Evolutionary conservation across 1,140 invertebrate genomes (phyloP), one percentile per base, ranked within the genome.

Genomic region (Drosophila sp.): DNA sequence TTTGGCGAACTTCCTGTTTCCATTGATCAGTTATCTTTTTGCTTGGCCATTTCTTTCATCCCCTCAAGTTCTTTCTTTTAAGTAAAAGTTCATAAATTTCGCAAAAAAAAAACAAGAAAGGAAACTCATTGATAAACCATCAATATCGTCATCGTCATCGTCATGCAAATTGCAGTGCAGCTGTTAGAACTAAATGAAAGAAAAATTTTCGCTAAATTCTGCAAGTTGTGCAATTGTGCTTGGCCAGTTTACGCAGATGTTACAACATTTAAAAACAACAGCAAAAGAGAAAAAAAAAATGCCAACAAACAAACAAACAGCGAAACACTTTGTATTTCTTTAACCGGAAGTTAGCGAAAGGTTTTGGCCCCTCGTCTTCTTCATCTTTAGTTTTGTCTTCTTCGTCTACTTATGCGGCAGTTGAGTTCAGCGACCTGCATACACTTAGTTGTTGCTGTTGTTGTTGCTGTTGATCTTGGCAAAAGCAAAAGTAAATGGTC

Each of bases 261-360:
- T 87, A 79, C 83, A 87, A 83, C 86, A 50, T 27, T 50, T 50
- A 41, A 41, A 60, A 41, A 17, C 17, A 17, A 17, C 17, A 17
- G 17, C 17, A 17, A 17, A 17, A 17, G 17, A 17, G 17, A 17
- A 17, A 17, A 17, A 17, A 17, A 17, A 17, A 17, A 17, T 17
- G 17, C 17, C 17, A 17, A 17, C n/a, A 38, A 50, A 50, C 23
- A 50, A 50, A 50, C 23, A 50, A 50, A 50, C 44, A 50, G 44
- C 44, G 44, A 50, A 50, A 50, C 44, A 50, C 44, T 50, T 50
- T 50, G 44, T 50, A 7, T 50, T 50, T 50, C 8, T 27, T 55
- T 72, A 67, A 76, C 76, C 83, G 83, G 83, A 87, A 87, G 83
- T 87, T 87, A 89, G 83, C 84, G 83, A 87, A 87, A 87, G 84